Evolutionary conservation across 1,140 invertebrate genomes (phyloP).

Genomic region (Conopomorpha cramerella): DNA sequence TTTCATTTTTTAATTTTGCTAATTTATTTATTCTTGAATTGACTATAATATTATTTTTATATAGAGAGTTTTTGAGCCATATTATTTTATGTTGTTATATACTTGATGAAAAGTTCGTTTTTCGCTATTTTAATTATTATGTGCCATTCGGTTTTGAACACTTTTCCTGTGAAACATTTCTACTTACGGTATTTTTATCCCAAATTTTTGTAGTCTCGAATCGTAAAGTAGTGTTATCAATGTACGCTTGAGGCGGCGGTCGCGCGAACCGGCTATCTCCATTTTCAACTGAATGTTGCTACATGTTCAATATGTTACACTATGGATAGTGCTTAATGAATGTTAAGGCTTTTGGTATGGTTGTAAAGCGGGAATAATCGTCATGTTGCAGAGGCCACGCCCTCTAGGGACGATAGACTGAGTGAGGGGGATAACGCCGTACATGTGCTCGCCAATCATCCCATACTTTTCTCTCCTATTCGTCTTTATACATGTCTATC

Average conservation of each 20-base stretch:
- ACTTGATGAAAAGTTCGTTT: slow-evolving; percentile 17
- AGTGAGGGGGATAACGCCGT: no score
- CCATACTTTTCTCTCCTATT: no score
- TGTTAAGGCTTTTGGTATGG: slow-evolving; percentile 2
- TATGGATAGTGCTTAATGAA: background rate
- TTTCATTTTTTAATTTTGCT: slow-evolving; percentile 34
- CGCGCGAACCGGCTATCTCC: no score
- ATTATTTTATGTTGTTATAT: slow-evolving; percentile 42
- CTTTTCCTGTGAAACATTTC: slow-evolving; percentile 14
- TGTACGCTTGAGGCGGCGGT: slow-evolving; percentile 56
- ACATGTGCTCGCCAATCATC: no score
- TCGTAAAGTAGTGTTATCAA: slow-evolving; percentile 50
- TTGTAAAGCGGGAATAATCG: no score
- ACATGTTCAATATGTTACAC: no score
- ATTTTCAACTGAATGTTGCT: no score
- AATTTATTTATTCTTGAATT: slow-evolving; percentile 59
- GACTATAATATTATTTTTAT: slow-evolving; percentile 41
- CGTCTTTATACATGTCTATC: no score
- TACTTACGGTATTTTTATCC: slow-evolving; percentile 19
- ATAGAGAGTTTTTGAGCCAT: slow-evolving; percentile 41
- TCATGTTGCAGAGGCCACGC: no score
- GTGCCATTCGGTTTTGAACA: slow-evolving; percentile 10
- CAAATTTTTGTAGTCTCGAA: slow-evolving; percentile 36
- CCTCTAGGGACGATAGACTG: no score
- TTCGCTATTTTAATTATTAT: slow-evolving; percentile 18